Percentiles rank a stretch among this genome's conserved stretches.
phyloP scores from a whole-genome alignment of 1,140 invertebrate species.

The Sycobia sp. region DNA sequence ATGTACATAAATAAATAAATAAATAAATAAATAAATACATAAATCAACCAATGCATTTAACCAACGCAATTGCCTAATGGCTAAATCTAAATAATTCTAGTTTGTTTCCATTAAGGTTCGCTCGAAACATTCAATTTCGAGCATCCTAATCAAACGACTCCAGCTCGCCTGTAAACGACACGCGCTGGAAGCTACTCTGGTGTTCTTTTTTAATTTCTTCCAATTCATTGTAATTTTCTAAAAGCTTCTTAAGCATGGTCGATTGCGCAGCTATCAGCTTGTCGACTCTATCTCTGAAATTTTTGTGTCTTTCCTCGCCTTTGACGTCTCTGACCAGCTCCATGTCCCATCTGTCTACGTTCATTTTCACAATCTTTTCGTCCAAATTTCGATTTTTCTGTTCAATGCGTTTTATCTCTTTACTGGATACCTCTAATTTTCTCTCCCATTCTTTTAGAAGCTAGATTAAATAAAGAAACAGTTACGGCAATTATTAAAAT shows the following conservation, averaged over 20 bases:
- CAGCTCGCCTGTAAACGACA: too few relatives aligned
- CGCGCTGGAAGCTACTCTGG: too few relatives aligned
- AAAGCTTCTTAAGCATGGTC: slow-evolving; percentile 64
- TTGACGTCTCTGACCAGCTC: slow-evolving; percentile 44
- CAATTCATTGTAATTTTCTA: slow-evolving; percentile 66
- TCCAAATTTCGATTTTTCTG: slow-evolving; percentile 50
- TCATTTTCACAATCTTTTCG: slow-evolving; percentile 42
- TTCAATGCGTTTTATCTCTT: slow-evolving; percentile 38
- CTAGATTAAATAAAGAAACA: too few relatives aligned
- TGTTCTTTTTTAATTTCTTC: slow-evolving; percentile 45
- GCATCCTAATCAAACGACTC: too few relatives aligned
- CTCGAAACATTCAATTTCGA: too few relatives aligned
- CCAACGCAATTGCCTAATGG: too few relatives aligned
- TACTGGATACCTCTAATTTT: slow-evolving; percentile 39
- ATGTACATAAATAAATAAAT: too few relatives aligned
- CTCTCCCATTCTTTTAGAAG: slow-evolving; percentile 32
- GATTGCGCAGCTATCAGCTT: slow-evolving; percentile 62
- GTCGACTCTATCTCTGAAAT: slow-evolving; percentile 58
- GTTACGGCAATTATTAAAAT: too few relatives aligned
- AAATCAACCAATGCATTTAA: too few relatives aligned
- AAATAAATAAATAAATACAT: too few relatives aligned
- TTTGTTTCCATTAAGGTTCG: too few relatives aligned
- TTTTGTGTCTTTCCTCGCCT: slow-evolving; percentile 38
- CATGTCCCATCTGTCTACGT: slow-evolving; percentile 49
- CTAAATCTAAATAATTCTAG: too few relatives aligned